Conservation (phyloP, 2,888 invertebrate species). For the Stenodema calcarata region DNA sequence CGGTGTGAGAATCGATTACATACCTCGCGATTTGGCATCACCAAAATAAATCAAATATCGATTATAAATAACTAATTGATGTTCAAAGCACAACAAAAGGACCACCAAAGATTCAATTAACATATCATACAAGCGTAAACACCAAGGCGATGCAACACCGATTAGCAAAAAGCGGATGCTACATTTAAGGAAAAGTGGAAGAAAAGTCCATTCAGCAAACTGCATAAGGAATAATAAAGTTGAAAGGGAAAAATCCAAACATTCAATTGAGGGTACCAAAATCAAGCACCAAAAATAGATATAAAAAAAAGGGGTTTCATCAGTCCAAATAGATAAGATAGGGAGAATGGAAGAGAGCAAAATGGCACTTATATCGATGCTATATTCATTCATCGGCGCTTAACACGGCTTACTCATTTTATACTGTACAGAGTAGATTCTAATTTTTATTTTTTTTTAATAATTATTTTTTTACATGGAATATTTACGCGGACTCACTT, state of each 20-base stretch:
- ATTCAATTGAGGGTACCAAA: constrained; percentile 40
- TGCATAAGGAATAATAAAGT: neutral
- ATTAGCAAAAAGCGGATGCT: neutral
- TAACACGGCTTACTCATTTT: neutral
- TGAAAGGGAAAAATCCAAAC: neutral
- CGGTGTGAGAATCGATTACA: no score
- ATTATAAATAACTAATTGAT: no score
- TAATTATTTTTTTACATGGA: neutral
- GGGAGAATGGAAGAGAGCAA: neutral
- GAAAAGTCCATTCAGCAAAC: neutral
- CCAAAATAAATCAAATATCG: no score
- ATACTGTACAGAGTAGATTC: neutral
- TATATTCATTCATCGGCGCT: neutral
- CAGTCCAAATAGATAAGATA: neutral
- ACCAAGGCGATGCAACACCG: constrained; percentile 7
- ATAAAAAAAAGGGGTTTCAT: neutral
- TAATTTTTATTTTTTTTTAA: neutral
- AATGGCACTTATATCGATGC: neutral
- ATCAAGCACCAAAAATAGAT: neutral
- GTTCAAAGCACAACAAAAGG: constrained; percentile 2
- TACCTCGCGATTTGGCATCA: no score
- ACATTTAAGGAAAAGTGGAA: neutral
- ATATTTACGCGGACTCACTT: neutral
- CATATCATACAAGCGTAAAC: neutral
- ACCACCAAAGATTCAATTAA: neutral